phyloP scores from a whole-genome alignment of 2,888 invertebrate genomes.

The Phortica magna region DNA sequence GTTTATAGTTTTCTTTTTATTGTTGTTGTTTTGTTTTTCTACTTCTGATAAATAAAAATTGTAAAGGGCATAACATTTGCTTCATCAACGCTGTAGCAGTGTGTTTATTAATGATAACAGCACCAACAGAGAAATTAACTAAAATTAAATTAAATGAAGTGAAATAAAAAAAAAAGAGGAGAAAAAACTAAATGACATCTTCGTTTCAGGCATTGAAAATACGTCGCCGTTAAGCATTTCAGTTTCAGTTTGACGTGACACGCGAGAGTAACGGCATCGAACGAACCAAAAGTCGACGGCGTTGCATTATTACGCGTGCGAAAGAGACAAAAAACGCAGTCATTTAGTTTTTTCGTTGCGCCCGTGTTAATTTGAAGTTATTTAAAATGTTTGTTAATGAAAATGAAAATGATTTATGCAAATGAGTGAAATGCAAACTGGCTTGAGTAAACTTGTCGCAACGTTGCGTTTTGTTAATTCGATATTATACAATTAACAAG shows the following conservation, averaged over 20 bases:
- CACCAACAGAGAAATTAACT: background rate
- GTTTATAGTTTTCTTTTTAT: background rate
- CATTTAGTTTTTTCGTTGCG: too few relatives aligned
- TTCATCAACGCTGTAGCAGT: background rate
- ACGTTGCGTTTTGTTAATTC: too few relatives aligned
- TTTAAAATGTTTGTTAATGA: too few relatives aligned
- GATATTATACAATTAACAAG: too few relatives aligned
- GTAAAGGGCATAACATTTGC: background rate
- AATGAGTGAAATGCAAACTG: too few relatives aligned
- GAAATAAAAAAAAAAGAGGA: background rate
- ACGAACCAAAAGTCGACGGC: background rate
- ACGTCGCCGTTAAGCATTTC: background rate
- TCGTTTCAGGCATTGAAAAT: background rate
- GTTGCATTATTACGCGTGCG: background rate
- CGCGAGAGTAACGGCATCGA: background rate
- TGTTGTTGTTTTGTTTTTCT: background rate
- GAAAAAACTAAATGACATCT: background rate
- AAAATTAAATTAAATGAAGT: background rate
- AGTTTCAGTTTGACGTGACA: constrained; percentile 1
- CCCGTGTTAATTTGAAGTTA: too few relatives aligned
- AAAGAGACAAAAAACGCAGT: background rate
- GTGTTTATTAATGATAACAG: background rate
- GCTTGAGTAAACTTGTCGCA: too few relatives aligned
- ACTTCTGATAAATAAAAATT: constrained; percentile 2
- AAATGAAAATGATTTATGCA: too few relatives aligned